phyloP scores from a whole-genome alignment of 92 coral and sea anemone genomes.

The Epizoanthus illoricatus region DNA sequence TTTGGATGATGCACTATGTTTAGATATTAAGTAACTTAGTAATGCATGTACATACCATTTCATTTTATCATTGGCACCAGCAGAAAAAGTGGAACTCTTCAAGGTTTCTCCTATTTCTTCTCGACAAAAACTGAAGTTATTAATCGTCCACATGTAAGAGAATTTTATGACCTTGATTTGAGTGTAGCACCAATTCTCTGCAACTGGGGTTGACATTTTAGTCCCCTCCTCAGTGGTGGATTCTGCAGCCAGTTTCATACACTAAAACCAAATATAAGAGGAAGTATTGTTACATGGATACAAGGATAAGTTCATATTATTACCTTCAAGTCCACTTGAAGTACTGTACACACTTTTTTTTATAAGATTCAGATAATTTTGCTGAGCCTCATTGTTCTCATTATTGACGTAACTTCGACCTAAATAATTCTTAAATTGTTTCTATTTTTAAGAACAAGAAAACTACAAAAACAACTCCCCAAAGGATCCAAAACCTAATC shows the following conservation, averaged over 20 bases:
- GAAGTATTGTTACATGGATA: background rate
- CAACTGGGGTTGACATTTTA: conserved; percentile 94
- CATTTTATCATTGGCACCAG: conserved; percentile 99
- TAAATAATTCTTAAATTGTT: too few species aligned
- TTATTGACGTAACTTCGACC: too few species aligned
- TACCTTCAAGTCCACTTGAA: background rate
- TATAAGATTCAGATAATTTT: too few species aligned
- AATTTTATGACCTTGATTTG: conserved; percentile 97
- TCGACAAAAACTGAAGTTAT: conserved; percentile 95
- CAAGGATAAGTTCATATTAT: background rate
- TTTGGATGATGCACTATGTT: too few species aligned
- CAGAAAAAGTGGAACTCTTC: conserved; percentile 97
- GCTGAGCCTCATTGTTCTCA: too few species aligned
- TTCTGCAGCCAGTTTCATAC: conserved; percentile 80
- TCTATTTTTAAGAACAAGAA: too few species aligned
- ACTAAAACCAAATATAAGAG: background rate
- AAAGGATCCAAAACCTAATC: too few species aligned
- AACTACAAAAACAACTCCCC: too few species aligned
- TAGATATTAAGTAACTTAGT: background rate
- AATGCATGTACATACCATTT: conserved; percentile 68
- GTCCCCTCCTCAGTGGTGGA: conserved; percentile 77
- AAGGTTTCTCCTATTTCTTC: conserved; percentile 99
- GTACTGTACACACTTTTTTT: background rate
- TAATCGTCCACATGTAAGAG: conserved; percentile 99
- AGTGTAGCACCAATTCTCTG: conserved; percentile 99